phyloP scores from a whole-genome alignment of 2,797 vertebrate species.

The Sebastes oblongus region DNA sequence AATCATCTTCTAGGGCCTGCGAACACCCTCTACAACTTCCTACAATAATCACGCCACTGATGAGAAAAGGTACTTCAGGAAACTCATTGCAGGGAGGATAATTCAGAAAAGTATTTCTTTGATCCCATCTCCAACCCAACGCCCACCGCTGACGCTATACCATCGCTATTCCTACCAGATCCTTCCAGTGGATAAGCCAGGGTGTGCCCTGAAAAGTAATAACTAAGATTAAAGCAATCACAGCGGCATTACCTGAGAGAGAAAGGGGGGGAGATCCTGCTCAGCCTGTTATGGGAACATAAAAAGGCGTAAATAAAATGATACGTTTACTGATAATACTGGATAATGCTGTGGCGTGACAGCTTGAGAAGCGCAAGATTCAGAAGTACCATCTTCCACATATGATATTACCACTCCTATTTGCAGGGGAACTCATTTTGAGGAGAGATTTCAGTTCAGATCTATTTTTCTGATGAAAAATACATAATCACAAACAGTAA shows the following conservation, averaged over 20 bases:
- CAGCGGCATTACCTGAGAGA: slow-evolving; percentile 26
- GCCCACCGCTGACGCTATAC: not conserved
- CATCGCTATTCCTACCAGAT: not conserved
- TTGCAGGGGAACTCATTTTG: slow-evolving; percentile 26
- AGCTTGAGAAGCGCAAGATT: slow-evolving; percentile 6
- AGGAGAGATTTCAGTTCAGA: slow-evolving; percentile 18
- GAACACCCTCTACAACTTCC: slow-evolving; percentile 21
- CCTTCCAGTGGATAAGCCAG: slow-evolving; percentile 20
- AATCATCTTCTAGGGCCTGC: slow-evolving; percentile 12
- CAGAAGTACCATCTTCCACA: slow-evolving; percentile 4
- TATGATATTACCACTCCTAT: slow-evolving; percentile 13
- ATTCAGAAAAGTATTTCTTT: slow-evolving; percentile 40
- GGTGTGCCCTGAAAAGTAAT: slow-evolving; percentile 46
- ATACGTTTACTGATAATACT: slow-evolving; percentile 22
- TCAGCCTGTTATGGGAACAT: not conserved
- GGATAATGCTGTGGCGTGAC: not conserved
- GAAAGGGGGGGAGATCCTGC: not conserved
- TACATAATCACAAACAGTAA: slow-evolving; percentile 13
- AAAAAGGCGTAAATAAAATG: slow-evolving; percentile 21
- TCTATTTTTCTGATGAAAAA: slow-evolving; percentile 37
- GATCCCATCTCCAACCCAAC: slow-evolving; percentile 21
- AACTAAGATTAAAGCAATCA: slow-evolving; percentile 52
- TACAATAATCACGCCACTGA: slow-evolving; percentile 39
- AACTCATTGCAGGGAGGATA: slow-evolving; percentile 23
- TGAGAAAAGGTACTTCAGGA: slow-evolving; percentile 53